Evolutionary conservation across 2,113 vertebrate genomes (phyloP).

Genomic region (Sclerurus mexicanus): DNA sequence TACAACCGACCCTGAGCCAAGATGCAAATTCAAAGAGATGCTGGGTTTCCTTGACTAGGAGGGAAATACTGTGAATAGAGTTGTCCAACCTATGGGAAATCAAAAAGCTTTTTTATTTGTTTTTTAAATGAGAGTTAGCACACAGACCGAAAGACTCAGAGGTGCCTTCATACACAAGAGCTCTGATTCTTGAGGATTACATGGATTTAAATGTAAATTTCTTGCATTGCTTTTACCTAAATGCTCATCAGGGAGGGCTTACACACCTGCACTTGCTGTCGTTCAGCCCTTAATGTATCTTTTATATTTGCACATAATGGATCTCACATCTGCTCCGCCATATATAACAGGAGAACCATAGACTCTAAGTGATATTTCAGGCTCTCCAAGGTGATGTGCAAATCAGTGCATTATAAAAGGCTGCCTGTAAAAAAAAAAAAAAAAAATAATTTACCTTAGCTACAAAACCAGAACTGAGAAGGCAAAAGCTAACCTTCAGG

Average conservation of each 20-base stretch:
- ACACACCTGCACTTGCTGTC: slow-evolving; percentile 34
- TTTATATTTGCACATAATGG: slow-evolving; percentile 46
- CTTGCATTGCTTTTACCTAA: slow-evolving; percentile 46
- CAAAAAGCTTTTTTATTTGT: neutral
- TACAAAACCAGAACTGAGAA: neutral
- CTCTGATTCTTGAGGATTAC: slow-evolving; percentile 40
- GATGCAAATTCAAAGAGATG: neutral
- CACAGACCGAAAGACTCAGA: neutral
- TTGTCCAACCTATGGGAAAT: neutral
- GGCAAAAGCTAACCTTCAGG: neutral
- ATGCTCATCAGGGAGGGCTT: slow-evolving; percentile 31
- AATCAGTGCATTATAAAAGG: slow-evolving; percentile 22
- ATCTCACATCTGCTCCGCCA: slow-evolving; percentile 32
- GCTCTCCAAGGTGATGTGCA: slow-evolving; percentile 24
- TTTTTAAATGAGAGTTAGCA: neutral
- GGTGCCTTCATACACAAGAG: neutral
- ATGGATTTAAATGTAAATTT: slow-evolving; percentile 35
- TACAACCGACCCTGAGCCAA: neutral
- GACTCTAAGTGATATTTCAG: slow-evolving; percentile 41
- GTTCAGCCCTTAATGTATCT: slow-evolving; percentile 7
- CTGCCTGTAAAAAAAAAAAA: neutral
- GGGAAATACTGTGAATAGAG: neutral
- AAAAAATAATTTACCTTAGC: neutral
- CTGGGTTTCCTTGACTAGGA: neutral
- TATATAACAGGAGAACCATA: slow-evolving; percentile 5